Base-by-base conservation (phyloP, 2,797 vertebrate species). In the Astyanax mexicanus region DNA sequence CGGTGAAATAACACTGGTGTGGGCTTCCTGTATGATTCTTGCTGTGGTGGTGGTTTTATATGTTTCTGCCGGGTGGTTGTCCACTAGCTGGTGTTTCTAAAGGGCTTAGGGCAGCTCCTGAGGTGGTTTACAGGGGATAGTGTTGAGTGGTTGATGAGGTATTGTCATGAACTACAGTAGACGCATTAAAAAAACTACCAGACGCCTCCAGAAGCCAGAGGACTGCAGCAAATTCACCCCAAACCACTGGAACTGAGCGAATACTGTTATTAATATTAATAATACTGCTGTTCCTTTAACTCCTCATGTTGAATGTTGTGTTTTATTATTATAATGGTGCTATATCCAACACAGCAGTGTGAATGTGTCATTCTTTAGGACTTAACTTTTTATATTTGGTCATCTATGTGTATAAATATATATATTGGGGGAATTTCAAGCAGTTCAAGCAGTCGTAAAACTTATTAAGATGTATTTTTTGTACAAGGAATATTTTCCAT, bases 11-110 rank as follows among this genome's bases (percentile, higher is more conserved):
- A 67, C 40, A 17, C n/a, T 44, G 70, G 69, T 60, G 62, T 61
- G 13, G 44, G 69, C 62, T 61, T 67, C 37, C 29, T 69, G 83
- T 72, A 61, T 11, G 32, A 40, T 80, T 67, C 49, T 72, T 74
- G 76, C 40, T 88, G 89, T 91, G 91, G 91, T 87, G 91, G 90
- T 90, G 85, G 51, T 73, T 75, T 88, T 72, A 81, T 83, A 86
- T 85, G 60, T 64, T 61, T 25, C 37, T 25, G 12, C 38, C 19
- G 29, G 62, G 60, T 58, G 61, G 49, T 75, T 19, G 55, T 67
- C 42, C 40, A 52, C 51, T 51, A 35, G 32, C 21, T 11, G 40
- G 15, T 65, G 38, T 65, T 72, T 51, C 21, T 47, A n/a, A 40
- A 10, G 51, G 37, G 52, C 70, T 66, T 72, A n/a, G n/a, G n/a